Conservation (phyloP, 2,888 invertebrate species). For the Chrysotoxum bicinctum region DNA sequence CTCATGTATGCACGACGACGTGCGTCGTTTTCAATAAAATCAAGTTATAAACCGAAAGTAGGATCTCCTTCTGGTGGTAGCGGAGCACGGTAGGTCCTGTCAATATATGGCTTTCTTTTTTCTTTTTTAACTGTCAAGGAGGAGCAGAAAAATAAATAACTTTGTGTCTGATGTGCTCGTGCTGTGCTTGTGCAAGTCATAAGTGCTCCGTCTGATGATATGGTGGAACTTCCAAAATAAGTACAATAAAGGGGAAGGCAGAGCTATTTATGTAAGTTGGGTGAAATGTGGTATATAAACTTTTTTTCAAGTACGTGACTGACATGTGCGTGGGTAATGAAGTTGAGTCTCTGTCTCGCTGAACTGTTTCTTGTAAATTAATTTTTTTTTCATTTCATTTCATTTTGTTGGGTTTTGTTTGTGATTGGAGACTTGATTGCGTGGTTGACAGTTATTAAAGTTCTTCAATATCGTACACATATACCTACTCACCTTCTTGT, state of each 20-base stretch:
- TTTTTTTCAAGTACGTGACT: constrained; percentile 46
- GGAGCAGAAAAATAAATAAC: constrained; percentile 29
- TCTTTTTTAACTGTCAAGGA: constrained; percentile 31
- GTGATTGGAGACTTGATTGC: constrained; percentile 1
- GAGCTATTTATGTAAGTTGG: background rate
- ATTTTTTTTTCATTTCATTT: background rate
- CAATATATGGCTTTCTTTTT: constrained; percentile 33
- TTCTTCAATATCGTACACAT: background rate
- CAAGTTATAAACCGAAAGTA: constrained; percentile 65
- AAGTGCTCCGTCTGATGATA: constrained; percentile 11
- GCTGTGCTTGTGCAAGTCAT: constrained; percentile 13
- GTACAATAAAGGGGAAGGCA: background rate
- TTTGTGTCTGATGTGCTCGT: background rate
- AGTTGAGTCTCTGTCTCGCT: background rate
- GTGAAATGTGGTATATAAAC: constrained; percentile 6
- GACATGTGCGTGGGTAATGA: constrained; percentile 27
- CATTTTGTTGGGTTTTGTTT: background rate
- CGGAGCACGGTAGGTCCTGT: constrained; percentile 34
- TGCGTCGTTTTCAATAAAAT: constrained; percentile 68
- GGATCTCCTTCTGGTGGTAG: constrained; percentile 8
- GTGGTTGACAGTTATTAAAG: constrained; percentile 13
- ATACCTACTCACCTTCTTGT: too few relatives aligned
- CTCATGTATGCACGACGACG: constrained; percentile 53
- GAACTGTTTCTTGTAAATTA: constrained; percentile 14
- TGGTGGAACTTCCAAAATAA: constrained; percentile 13